Conservation (phyloP, 2,113 vertebrate genomes). For the Mustelus asterias region DNA sequence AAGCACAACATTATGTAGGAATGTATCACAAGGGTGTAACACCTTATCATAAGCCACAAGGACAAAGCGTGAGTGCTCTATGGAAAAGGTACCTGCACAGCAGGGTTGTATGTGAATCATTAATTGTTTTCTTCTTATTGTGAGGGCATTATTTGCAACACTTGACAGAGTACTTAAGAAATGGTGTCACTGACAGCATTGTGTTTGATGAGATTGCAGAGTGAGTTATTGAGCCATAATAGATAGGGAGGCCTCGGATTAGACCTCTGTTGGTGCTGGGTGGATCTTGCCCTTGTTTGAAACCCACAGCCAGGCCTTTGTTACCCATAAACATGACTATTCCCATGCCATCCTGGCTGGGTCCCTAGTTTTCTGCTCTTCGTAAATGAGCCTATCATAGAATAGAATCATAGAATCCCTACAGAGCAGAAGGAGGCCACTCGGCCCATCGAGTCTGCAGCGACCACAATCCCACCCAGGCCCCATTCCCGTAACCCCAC, state of each 20-base stretch:
- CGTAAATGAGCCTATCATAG: not conserved
- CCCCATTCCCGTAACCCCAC: too few relatives aligned
- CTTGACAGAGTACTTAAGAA: not conserved
- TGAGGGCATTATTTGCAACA: not conserved
- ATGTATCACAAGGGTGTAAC: not conserved
- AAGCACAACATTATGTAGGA: not conserved
- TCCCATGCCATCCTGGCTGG: not conserved
- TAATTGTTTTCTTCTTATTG: not conserved
- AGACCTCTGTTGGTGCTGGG: not conserved
- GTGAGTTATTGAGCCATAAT: not conserved
- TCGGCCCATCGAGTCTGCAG: too few relatives aligned
- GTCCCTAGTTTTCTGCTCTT: not conserved
- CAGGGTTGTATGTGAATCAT: not conserved
- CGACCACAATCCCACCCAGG: too few relatives aligned
- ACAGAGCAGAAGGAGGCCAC: too few relatives aligned
- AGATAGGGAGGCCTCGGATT: not conserved
- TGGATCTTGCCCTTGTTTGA: not conserved
- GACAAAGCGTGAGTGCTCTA: not conserved
- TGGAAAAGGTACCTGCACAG: not conserved
- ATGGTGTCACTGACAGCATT: not conserved
- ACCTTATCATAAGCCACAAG: not conserved
- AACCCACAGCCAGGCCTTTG: not conserved
- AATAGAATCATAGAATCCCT: too few relatives aligned
- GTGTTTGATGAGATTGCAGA: not conserved
- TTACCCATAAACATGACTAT: not conserved